Evolutionary conservation across 1,140 invertebrate genomes (phyloP).

Genomic region (Leptinotarsa defecta): DNA sequence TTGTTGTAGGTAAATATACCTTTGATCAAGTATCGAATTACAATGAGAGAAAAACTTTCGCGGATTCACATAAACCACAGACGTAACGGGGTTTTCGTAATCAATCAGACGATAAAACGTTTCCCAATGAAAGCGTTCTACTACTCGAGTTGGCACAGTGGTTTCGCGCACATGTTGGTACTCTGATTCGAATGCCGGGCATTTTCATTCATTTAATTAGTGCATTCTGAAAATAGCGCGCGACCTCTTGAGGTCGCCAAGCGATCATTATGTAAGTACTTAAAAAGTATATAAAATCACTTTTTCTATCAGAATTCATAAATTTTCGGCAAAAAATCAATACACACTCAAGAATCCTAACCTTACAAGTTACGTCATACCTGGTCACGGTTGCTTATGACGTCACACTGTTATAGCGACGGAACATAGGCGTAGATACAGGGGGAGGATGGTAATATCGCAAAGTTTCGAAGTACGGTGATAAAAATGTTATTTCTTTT

Average conservation of each 20-base stretch:
- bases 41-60: too few relatives aligned
- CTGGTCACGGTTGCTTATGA: neutral
- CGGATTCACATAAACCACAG: too few relatives aligned
- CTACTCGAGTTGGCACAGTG: neutral
- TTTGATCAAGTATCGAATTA: too few relatives aligned
- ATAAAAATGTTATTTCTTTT: too few relatives aligned
- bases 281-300: neutral
- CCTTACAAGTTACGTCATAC: neutral
- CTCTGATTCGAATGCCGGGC: neutral
- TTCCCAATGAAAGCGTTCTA: too few relatives aligned
- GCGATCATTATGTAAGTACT: neutral
- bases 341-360: neutral
- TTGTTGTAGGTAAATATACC: too few relatives aligned
- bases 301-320: too few relatives aligned
- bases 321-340: neutral
- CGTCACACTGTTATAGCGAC: neutral
- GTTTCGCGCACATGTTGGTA: conserved; percentile 1
- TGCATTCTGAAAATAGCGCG: neutral
- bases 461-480: too few relatives aligned
- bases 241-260: neutral
- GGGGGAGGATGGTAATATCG: too few relatives aligned
- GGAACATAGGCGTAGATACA: neutral
- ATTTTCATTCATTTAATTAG: neutral
- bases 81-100: too few relatives aligned
- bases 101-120: too few relatives aligned